Evolutionary conservation across 1,140 invertebrate species (phyloP), one percentile per base, ranked within the genome.

Genomic region (Ceratosolen fusciceps): DNA sequence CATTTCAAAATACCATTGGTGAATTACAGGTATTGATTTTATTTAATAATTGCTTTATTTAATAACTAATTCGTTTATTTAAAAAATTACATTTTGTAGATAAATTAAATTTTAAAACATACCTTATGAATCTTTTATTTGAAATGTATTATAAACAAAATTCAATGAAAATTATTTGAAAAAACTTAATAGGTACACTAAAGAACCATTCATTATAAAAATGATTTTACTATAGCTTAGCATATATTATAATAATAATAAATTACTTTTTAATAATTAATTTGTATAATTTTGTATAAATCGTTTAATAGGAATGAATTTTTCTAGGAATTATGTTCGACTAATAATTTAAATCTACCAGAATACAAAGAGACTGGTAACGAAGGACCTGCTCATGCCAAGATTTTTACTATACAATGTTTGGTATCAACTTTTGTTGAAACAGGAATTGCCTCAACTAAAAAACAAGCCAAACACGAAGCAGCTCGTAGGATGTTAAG

Each of bases 351-450:
- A 71, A 90, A 92, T 21, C 89, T 91, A 9, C 94, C 94, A 9
- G 86, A 88, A 19, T 96, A 95, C 86, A 87, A 92, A 37, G 91
- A 92, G 60, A 86, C 91, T n/a, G 91, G 90, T 8, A 94, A 94
- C 83, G 91, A 93, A 82, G 95, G 95, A n/a, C 93, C 93, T 34
- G 92, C 95, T 12, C 94, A 95, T 87, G 92, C 92, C 29, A 92
- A 93, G 87, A 88, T 92, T 54, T 95, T 95, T 84, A 93, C 93
- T 19, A 92, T 94, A 83, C 89, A 92, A 58, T 95, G 95, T 85
- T 87, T 91, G 54, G 91, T 94, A n/a, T 90, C 91, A 21, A 92
- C 92, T 74, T 92, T 93, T 84, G 90, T 88, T 82, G 92, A 92
- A 85, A 87, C 88, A 81, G 91, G 91, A 19, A 85, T 84, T 7